A percentile compares a stretch with the other conserved stretches of the same genome.
Evolutionary conservation across 23 tunicate species (phyloP).

Genomic region (Phallusia fumigata): DNA sequence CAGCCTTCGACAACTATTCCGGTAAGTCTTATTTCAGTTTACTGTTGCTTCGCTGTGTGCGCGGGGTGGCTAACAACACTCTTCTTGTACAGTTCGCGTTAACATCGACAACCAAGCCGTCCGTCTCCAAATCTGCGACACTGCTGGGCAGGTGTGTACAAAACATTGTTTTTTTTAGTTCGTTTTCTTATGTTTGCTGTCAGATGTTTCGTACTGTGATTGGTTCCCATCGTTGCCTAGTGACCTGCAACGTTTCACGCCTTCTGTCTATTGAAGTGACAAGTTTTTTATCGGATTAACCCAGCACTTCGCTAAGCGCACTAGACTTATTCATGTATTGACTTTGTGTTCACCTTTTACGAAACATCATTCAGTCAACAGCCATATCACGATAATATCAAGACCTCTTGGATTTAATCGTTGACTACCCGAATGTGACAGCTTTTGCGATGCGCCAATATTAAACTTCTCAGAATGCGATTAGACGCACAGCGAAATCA

Average conservation of each 20-base stretch:
- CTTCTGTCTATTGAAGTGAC: neutral
- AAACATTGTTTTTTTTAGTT: too few species aligned
- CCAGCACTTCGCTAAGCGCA: neutral
- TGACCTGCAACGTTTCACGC: too few species aligned
- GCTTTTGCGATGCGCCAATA: neutral
- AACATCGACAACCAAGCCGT: constrained; percentile 53
- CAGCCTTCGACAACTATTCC: constrained; percentile 91
- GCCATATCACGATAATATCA: neutral
- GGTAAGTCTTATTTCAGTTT: constrained; percentile 23
- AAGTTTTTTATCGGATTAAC: neutral
- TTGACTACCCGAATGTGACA: neutral
- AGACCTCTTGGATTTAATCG: neutral
- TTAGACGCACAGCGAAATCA: constrained; percentile 3
- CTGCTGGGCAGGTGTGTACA: constrained; percentile 83
- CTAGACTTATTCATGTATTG: neutral
- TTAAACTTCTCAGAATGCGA: neutral
- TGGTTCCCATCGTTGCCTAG: too few species aligned
- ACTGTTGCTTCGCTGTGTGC: neutral
- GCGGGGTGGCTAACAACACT: neutral
- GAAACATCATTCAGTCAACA: too few species aligned
- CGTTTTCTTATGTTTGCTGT: too few species aligned
- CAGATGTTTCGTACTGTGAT: too few species aligned
- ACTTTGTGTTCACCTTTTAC: too few species aligned
- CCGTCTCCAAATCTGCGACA: constrained; percentile 91
- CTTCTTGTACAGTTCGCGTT: constrained; percentile 58